Base-by-base conservation (phyloP, 2,113 vertebrate species). In the Chaetura pelagica region DNA sequence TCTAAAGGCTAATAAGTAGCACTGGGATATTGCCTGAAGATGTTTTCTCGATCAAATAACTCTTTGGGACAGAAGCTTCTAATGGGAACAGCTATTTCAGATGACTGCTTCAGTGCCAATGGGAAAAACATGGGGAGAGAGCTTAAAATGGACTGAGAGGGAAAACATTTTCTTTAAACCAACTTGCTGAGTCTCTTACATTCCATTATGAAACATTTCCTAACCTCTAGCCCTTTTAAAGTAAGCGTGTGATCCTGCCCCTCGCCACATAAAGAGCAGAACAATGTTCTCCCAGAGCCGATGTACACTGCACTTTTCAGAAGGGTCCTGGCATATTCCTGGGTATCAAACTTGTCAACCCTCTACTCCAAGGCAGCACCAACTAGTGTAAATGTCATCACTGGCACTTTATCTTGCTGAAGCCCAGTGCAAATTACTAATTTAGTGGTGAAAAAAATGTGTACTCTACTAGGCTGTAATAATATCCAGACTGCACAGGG, bases 131-230 rank as follows among this genome's bases (percentile, higher is more conserved):
- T 0, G 59, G 15, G 52, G 44, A 49, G 16, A 66, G 55, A 48
- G 49, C 75, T 94, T 92, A 78, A 97, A 95, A 89, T 3, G 46
- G 69, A 73, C 62, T 64, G 32, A 87, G 77, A 78, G 44, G 42
- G 72, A 95, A 89, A 93, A 87, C 77, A 89, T 44, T 89, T 80
- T 82, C 69, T 87, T 84, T 78, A 78, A 92, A 82, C 44, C 77
- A 81, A 8, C 64, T 82, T 54, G 15, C 66, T 62, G 81, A 91
- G 80, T 54, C 29, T 79, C 49, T 59, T 83, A 12, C 91, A 79
- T 94, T 79, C 89, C 81, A 62, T 19, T 62, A 82, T 38, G 66
- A 81, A 91, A 89, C 19, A 23, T 7, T 75, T 92, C 58, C 64
- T 93, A 91, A 75, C 30, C 54, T 87, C n/a, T 13, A 49, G 58